phyloP scores from a whole-genome alignment of 2,113 vertebrate species.

The Camelus bactrianus region DNA sequence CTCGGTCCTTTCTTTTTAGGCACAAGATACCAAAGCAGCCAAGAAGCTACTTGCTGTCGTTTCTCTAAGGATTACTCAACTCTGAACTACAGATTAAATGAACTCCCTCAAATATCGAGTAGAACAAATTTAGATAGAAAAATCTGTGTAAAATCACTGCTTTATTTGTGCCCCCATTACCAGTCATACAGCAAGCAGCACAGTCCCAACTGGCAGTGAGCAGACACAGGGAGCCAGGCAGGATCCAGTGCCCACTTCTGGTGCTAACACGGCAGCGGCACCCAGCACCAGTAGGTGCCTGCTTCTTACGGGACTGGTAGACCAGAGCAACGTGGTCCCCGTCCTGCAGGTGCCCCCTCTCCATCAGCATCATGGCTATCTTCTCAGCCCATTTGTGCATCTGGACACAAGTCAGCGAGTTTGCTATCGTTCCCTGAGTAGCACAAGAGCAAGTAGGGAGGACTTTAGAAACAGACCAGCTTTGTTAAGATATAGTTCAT shows the following conservation, averaged over 20 bases:
- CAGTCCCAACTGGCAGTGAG: background rate
- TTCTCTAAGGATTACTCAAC: background rate
- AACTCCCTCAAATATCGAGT: background rate
- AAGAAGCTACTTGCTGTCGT: conserved; percentile 38
- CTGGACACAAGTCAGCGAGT: conserved; percentile 96
- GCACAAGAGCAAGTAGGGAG: background rate
- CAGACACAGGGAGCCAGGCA: rapidly evolving
- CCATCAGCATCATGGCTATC: conserved; percentile 95
- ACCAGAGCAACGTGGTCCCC: conserved; percentile 98
- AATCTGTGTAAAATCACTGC: background rate
- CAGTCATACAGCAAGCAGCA: rapidly evolving
- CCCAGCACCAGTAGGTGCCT: rapidly evolving
- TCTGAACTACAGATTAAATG: background rate
- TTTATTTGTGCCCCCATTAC: background rate
- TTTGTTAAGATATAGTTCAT: background rate
- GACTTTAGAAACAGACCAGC: rapidly evolving
- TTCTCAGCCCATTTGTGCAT: conserved; percentile 98
- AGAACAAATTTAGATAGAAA: background rate
- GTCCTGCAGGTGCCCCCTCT: conserved; percentile 95
- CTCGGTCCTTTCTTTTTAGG: background rate
- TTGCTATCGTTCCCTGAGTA: conserved; percentile 94
- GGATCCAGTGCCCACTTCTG: rapidly evolving
- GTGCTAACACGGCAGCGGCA: background rate
- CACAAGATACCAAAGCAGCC: background rate
- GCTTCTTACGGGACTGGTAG: conserved; percentile 94